These are phyloP conservation scores for Litoditis marina DNA, from an alignment of 2,888 invertebrate species.

Conservation along the genomic window DNA sequence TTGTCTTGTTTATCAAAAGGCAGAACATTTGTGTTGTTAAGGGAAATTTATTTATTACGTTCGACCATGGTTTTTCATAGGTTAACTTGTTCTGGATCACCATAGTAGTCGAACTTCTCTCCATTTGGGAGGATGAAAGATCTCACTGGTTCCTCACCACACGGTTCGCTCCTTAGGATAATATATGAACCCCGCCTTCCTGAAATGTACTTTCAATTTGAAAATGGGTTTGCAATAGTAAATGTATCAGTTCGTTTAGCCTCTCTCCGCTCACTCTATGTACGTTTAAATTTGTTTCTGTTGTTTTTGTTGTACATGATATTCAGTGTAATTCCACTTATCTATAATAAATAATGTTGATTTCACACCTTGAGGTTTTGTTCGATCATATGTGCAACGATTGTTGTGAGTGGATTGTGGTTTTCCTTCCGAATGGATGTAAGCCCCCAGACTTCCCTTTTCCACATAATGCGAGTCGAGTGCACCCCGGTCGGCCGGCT, in stretches of 20 bases:
- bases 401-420: too few relatives aligned
- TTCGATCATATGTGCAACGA: too few relatives aligned
- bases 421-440: constrained; percentile 8
- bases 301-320: too few relatives aligned
- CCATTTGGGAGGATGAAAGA: constrained; percentile 5
- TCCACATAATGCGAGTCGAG: constrained; percentile 11
- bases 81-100: constrained; percentile 8
- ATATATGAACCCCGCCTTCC: constrained; percentile 6
- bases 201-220: too few relatives aligned
- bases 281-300: too few relatives aligned
- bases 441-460: constrained; percentile 10
- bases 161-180: constrained; percentile 7
- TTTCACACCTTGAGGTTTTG: too few relatives aligned
- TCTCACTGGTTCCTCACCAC: background rate
- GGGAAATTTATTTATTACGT: background rate
- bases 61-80: constrained; percentile 1
- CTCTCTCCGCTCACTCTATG: too few relatives aligned
- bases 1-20: background rate
- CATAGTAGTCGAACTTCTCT: constrained; percentile 5
- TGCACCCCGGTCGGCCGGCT: too few relatives aligned
- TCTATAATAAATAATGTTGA: too few relatives aligned
- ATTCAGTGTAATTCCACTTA: too few relatives aligned
- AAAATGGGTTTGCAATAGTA: too few relatives aligned
- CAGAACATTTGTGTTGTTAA: background rate
- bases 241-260: too few relatives aligned